Evolutionary conservation across 2,888 invertebrate genomes (phyloP), one percentile per base, ranked within the genome.

Genomic region (Autographa pulchrina): DNA sequence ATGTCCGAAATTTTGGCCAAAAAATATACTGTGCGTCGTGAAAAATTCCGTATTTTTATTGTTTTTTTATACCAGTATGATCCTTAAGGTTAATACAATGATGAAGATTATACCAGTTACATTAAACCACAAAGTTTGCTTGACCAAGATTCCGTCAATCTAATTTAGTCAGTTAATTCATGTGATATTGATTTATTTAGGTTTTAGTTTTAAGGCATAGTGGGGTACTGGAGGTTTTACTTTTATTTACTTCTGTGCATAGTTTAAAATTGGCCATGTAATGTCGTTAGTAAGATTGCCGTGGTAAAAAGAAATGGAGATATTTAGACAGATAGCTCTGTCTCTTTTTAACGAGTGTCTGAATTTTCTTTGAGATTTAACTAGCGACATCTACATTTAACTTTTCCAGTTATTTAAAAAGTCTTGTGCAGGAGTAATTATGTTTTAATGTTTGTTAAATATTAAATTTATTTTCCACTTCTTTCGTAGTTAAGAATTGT

Each of bases 181-280:
- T 80, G 83, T 82, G 82, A 83, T 83, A 82, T 84, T 76, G 71
- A 38, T 73, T 84, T 70, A 59, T 69, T 76, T 74, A 68, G 1
- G 43, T 63, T 67, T 70, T 60, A 78, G 14, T 69, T 62, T 14
- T 78, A 81, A 61, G 65, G 25, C 41, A n/a, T 59, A 67, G 70
- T 65, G 56, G 66, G 35, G 38, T 68, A 63, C 71, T 8, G 43
- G 3, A 54, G 56, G 58, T 38, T 8, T 64, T 74, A 63, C 41
- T 18, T 16, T 3, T 35, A 67, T 43, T 71, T 18, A n/a, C 62
- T 65, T 80, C 77, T 77, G 76, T 61, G 61, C 31, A 66, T 48
- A 48, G 16, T 48, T 56, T 1, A 11, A 20, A 54, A 20, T 0
- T 5, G 16, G 16, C 7, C n/a, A 48, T 48, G 7, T 48, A 9